Evolutionary conservation across 2,797 vertebrate species (phyloP), one percentile per base, ranked within the genome.

Genomic region (Gymnocypris eckloni): DNA sequence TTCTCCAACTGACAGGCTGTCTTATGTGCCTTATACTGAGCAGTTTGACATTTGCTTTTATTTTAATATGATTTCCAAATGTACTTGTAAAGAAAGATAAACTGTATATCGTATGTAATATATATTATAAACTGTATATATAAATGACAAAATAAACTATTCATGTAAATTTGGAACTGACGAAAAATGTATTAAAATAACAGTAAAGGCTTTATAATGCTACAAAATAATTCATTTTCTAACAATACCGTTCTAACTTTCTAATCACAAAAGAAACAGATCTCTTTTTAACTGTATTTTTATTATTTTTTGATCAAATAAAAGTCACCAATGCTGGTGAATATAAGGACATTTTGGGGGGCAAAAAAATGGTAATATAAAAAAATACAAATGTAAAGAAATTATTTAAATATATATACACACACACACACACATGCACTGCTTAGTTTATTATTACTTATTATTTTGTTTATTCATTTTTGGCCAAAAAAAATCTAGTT

Each of bases 1-100:
- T 52, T 66, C n/a, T 45, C 66, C n/a, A 66, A 72, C 39, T 50
- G 64, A 79, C 75, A 69, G 5, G 6, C 59, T 69, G 25, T 85
- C 67, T 79, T 59, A 33, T 71, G 28, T 37, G 16, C 33, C 54
- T 41, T 82, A 70, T 9, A 75, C 22, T 39, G 79, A 52, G 45
- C 16, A 48, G 16, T 33, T 33, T 76, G 28, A 41, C 11, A 71
- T 5, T 15, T 61, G 15, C 2, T 41, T 45, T 79, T 79, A 59
- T 61, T 61, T 59, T 45, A 79, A 28, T 79, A 59, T 22, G 11
- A 25, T 28, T 79, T 45, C 22, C 9, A 43, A 28, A 37, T 77
- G 18, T 28, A 16, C 13, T 48, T 37, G 8, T 37, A 67, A 67
- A 67, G 7, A 67, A 37, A 37, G 28, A 37, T 67, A 18, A 9